Conservation (phyloP, 2,888 invertebrate species). For the Stratiomys singularior region DNA sequence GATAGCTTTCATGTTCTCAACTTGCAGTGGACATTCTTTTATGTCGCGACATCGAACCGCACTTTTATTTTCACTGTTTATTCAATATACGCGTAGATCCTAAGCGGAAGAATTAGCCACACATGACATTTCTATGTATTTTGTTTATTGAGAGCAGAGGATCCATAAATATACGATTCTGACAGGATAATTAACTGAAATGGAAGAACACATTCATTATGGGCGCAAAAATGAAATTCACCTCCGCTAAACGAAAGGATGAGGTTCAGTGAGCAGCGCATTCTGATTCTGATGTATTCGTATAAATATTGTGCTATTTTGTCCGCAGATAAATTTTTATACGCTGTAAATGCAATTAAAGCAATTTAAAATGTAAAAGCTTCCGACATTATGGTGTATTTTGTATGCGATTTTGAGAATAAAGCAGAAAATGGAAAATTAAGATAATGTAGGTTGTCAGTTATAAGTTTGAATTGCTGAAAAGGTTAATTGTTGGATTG, state of each 20-base stretch:
- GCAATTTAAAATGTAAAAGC: slow-evolving; percentile 20
- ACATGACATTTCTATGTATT: slow-evolving; percentile 37
- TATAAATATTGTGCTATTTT: slow-evolving; percentile 24
- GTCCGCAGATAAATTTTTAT: slow-evolving; percentile 23
- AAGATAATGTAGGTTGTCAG: not conserved
- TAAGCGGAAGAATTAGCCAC: slow-evolving; percentile 27
- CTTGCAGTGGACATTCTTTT: not conserved
- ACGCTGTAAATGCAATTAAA: slow-evolving; percentile 2
- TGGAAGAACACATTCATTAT: slow-evolving; percentile 40
- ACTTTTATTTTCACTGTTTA: not conserved
- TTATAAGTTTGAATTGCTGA: not conserved
- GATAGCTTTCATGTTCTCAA: slow-evolving; percentile 18
- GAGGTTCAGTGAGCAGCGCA: slow-evolving; percentile 8
- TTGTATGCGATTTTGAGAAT: not conserved
- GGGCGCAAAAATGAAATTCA: slow-evolving; percentile 7
- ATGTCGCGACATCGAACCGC: not conserved
- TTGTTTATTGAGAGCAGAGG: slow-evolving; percentile 37
- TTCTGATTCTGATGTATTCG: not conserved
- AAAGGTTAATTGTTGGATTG: not conserved
- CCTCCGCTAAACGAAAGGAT: not conserved
- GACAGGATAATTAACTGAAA: slow-evolving; percentile 42
- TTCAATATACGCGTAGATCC: not conserved
- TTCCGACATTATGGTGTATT: slow-evolving; percentile 4
- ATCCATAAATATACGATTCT: slow-evolving; percentile 27
- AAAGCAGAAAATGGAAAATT: slow-evolving; percentile 24